Evolutionary conservation across 2,888 invertebrate species (phyloP), one percentile per base, ranked within the genome.

Genomic region (Druceiella hillmani): DNA sequence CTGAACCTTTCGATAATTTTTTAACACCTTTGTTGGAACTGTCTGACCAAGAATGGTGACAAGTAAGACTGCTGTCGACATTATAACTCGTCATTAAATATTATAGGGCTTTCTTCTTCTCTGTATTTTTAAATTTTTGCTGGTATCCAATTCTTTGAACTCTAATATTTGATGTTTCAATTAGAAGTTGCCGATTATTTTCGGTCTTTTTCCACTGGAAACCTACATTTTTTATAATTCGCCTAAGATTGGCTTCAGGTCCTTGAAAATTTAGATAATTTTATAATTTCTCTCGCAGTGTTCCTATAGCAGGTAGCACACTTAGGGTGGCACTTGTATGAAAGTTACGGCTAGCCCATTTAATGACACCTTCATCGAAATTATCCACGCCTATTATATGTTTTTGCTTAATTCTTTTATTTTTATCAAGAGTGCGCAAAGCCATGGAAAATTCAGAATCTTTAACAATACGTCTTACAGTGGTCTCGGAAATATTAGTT

Each of bases 11-110:
- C n/a, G n/a, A n/a, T n/a, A n/a, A n/a, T n/a, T n/a, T n/a, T n/a
- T n/a, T n/a, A n/a, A n/a, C n/a, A 13, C 33, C 24, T 38, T 35
- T 32, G 15, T 4, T 25, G n/a, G 9, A 14, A 15, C 17, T 6
- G 7, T 36, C 42, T 20, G 35, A n/a, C 39, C 40, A 45, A 16
- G 32, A 16, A 29, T 38, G 7, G 2, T 26, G 11, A 10, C 13
- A 25, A 16, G 36, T 27, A 36, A 38, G 38, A 6, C 33, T 25
- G 6, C 40, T 14, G 40, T 47, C 33, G 11, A 48, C 33, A 35
- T 48, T n/a, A 46, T 13, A 42, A 40, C 32, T 48, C 49, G 31
- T 48, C 48, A 16, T 35, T 42, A 27, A 40, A 48, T 17, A 47
- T 29, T 12, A 48, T 47, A 11, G 35, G 32, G 7, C 50, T 22